phyloP scores from a whole-genome alignment of 2,113 vertebrate genomes.

The Motacilla tschutschensis region DNA sequence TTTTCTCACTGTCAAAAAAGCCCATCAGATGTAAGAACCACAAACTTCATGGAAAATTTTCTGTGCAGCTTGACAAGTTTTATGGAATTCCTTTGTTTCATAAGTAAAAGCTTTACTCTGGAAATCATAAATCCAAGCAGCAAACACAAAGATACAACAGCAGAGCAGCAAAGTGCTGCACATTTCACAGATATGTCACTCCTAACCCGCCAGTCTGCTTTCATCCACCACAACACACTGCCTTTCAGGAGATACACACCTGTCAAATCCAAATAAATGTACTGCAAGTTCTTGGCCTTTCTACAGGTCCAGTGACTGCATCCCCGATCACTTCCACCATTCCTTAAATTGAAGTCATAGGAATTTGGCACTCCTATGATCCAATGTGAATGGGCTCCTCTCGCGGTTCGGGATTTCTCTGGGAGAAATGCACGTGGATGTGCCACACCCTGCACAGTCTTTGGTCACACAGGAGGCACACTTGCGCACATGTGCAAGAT shows the following conservation, averaged over 20 bases:
- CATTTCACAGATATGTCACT: background rate
- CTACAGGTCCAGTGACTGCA: background rate
- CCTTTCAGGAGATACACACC: background rate
- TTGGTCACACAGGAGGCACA: background rate
- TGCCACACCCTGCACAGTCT: background rate
- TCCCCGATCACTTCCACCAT: background rate
- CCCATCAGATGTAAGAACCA: background rate
- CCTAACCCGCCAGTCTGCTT: background rate
- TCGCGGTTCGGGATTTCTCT: background rate
- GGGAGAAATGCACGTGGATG: rapidly evolving
- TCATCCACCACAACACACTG: rapidly evolving
- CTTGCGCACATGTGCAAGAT: too few species aligned
- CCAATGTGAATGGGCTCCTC: background rate
- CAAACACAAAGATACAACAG: background rate
- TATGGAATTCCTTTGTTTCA: background rate
- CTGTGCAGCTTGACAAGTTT: background rate
- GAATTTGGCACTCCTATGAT: background rate
- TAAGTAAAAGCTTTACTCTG: background rate
- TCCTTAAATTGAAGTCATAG: background rate
- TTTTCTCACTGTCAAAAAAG: background rate
- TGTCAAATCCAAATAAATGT: background rate
- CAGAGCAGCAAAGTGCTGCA: background rate
- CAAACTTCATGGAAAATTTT: background rate
- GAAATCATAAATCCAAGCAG: background rate
- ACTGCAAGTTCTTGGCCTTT: background rate